Percentiles rank a stretch among this genome's conserved stretches.
Evolutionary conservation across 2,113 vertebrate species (phyloP).

Genomic region (Takifugu flavidus): DNA sequence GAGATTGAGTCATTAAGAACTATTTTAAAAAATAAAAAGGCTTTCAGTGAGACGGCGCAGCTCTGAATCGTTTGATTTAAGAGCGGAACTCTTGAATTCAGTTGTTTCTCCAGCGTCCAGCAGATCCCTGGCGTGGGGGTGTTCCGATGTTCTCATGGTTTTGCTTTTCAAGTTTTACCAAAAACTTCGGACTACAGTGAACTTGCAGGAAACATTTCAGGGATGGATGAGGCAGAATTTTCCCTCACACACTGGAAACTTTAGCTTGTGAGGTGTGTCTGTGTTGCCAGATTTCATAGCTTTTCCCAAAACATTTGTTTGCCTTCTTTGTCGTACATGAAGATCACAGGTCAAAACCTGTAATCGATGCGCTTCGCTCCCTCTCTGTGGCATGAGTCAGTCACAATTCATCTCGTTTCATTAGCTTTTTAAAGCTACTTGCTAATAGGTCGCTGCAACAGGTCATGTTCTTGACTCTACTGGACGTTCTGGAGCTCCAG

Average conservation of each 20-base stretch:
- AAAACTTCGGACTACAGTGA: constrained; percentile 14
- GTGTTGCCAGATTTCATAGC: not conserved
- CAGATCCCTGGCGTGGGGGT: constrained; percentile 5
- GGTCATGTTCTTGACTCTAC: not conserved
- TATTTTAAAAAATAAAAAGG: constrained; percentile 47
- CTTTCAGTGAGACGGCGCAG: not conserved
- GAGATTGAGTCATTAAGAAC: constrained; percentile 37
- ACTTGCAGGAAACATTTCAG: constrained; percentile 41
- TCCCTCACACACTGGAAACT: constrained; percentile 26
- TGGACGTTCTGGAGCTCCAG: constrained; percentile 32
- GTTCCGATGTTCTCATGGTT: constrained; percentile 46
- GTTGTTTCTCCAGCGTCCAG: not conserved
- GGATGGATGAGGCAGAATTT: constrained; percentile 29
- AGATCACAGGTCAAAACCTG: no score
- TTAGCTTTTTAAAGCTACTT: no score
- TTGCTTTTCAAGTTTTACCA: constrained; percentile 59
- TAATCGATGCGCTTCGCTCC: no score
- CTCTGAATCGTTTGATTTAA: no score
- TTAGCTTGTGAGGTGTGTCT: constrained; percentile 9
- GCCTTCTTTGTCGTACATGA: not conserved
- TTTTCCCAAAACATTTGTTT: constrained; percentile 1
- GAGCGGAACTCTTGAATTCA: not conserved
- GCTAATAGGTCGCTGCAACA: no score
- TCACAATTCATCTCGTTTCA: no score
- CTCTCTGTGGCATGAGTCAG: no score